Conservation (phyloP, 2,797 vertebrate genomes). For the Varecia variegata region DNA sequence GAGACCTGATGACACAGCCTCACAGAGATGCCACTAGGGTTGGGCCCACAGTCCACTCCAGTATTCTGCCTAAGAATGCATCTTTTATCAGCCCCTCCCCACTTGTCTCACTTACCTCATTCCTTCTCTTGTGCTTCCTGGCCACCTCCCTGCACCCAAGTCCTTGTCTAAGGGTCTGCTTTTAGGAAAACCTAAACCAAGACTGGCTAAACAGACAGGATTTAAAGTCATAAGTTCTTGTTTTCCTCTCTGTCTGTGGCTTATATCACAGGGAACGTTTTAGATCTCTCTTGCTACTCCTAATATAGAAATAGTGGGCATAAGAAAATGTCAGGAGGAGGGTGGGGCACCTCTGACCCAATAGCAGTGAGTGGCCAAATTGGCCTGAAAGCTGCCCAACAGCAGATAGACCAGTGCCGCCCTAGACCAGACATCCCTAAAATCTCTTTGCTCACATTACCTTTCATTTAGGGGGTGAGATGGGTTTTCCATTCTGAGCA, state of each 20-base stretch:
- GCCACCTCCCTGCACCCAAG: background rate
- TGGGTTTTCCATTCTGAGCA: background rate
- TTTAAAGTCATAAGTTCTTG: slow-evolving; percentile 13
- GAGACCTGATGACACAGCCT: background rate
- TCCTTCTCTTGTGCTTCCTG: background rate
- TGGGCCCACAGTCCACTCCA: background rate
- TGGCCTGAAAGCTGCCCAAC: background rate
- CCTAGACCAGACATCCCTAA: background rate
- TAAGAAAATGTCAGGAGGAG: background rate
- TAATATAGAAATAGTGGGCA: slow-evolving; percentile 41
- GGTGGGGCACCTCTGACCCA: background rate
- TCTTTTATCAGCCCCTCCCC: background rate
- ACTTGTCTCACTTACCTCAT: background rate
- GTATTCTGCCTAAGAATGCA: background rate
- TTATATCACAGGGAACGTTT: background rate
- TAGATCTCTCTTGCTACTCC: background rate
- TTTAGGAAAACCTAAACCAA: slow-evolving; percentile 33
- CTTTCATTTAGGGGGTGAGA: background rate
- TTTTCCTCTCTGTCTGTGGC: slow-evolving; percentile 16
- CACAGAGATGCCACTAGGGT: background rate
- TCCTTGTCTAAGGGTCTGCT: background rate
- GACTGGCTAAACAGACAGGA: background rate
- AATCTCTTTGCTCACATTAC: background rate
- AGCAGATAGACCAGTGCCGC: background rate
- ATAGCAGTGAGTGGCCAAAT: background rate